Base-by-base conservation (phyloP, 2,888 invertebrate genomes). In the Scaptomyza flava region DNA sequence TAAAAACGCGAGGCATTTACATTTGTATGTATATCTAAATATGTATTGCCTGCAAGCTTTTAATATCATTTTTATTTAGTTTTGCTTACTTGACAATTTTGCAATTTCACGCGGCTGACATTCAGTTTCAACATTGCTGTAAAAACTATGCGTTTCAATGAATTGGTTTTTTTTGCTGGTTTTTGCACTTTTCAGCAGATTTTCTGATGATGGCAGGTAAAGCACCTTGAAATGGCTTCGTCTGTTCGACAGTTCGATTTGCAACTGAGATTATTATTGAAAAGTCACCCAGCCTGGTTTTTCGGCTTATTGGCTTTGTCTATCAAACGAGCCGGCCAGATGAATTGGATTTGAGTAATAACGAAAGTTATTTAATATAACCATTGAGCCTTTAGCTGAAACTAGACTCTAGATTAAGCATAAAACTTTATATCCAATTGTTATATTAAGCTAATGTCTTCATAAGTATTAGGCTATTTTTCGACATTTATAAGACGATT, bases 11-110 rank as follows among this genome's bases (percentile, higher is more conserved):
- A 59, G 53, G 46, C 66, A 41, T 43, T 33, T 33, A 52, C 61
- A 38, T 33, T n/a, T 36, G 6, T 14, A 14, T n/a, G 9, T 11
- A 9, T n/a, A 14, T 23, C 2, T 23, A 23, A 5, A n/a, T 36
- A 51, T 34, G 34, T 34, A 36, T 50, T 11, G 47, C 11, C 30
- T n/a, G 23, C n/a, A n/a, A 23, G 23, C 23, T 23, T 2, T 23
- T 23, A 23, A 23, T 23, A 23, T 23, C n/a, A 3, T 17, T 36
- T 27, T 17, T 20, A n/a, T 46, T 38, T 53, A 33, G 41, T 23
- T 6, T 5, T 51, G 50, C 50, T 43, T 71, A 66, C 63, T 74
- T 74, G 77, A 72, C 77, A 72, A 62, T 77, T 81, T 77, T 64
- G 47, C 64, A 75, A 53, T 68, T 63, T 59, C 60, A 50, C 68